Base-by-base conservation (phyloP, 2,113 vertebrate species). In the Smithornis capensis region DNA sequence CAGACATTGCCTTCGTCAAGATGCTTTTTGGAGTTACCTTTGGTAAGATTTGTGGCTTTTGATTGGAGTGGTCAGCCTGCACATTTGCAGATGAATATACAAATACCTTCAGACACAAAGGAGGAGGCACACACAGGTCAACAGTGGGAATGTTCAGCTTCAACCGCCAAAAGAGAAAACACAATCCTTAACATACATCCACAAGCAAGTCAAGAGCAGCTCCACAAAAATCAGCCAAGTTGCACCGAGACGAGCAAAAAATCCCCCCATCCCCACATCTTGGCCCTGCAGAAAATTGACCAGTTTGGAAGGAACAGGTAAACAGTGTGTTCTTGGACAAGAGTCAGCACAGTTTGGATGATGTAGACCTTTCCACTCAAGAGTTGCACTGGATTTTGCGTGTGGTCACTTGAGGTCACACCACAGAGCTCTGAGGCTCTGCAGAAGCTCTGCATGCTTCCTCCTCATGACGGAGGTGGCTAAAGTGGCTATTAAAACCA, bases 281-380 rank as follows among this genome's bases (percentile, higher is more conserved):
- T 15, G 2, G 57, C 44, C 59, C n/a, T 60, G 49, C 57, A 84
- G 53, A 89, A 97, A 93, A 90, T 14, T 2, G 73, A 88, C 90
- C 42, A 44, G 0, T 91, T 89, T 80, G 87, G 85, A 93, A 95
- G 49, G 53, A 93, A 53, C 73, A 92, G 94, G 92, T 96, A 94
- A 94, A 92, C 91, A 94, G 57, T 23, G 55, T 95, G 91, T 80
- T 90, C 95, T 92, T 85, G 85, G 91, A 90, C 82, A 67, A 33
- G 33, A 70, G 53, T 74, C 78, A 94, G 92, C n/a, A 65, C 21
- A 77, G 64, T 79, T 69, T 78, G 80, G 71, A 92, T 90, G 85
- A 93, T 93, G 90, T 0, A 91, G 89, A 88, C 65, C 70, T 94
- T 95, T 92, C 90, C 67, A 2, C 70, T 74, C 79, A 56, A 25